Conservation (phyloP, 2,888 invertebrate species). For the Alcis repandata region DNA sequence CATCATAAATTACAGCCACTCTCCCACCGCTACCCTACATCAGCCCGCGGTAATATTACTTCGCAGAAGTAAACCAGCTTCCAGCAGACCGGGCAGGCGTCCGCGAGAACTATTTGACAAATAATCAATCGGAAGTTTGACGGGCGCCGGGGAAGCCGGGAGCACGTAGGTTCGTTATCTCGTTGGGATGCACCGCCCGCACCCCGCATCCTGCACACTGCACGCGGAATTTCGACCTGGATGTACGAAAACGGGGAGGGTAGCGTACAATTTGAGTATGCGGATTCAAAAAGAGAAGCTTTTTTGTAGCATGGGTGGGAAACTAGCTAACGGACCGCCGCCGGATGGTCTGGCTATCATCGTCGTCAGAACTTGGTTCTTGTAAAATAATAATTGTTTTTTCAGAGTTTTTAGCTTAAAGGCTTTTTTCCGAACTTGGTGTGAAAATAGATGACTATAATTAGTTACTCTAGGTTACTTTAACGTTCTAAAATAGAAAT, state of each 20-base stretch:
- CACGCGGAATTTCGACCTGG: conserved; percentile 32
- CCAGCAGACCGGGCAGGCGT: conserved; percentile 32
- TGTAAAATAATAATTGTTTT: too few relatives aligned
- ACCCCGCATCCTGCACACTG: conserved; percentile 23
- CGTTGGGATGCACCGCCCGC: conserved; percentile 56
- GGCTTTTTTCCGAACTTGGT: too few relatives aligned
- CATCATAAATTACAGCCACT: not conserved
- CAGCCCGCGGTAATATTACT: not conserved
- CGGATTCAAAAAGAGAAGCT: too few relatives aligned
- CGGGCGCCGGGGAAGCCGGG: conserved; percentile 56
- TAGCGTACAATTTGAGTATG: too few relatives aligned
- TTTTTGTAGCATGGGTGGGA: too few relatives aligned
- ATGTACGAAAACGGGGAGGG: conserved; percentile 11
- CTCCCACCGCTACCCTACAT: not conserved
- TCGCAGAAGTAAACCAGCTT: conserved; percentile 23
- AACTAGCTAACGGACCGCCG: too few relatives aligned
- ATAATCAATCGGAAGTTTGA: conserved; percentile 75
- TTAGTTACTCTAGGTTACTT: too few relatives aligned
- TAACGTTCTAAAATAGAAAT: too few relatives aligned
- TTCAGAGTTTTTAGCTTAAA: too few relatives aligned
- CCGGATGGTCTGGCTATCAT: too few relatives aligned
- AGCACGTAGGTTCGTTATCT: conserved; percentile 79
- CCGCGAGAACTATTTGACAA: conserved; percentile 63
- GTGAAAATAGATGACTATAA: too few relatives aligned
- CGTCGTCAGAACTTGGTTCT: too few relatives aligned